Evolutionary conservation across 2,797 vertebrate genomes (phyloP).

Genomic region (Avahi laniger): DNA sequence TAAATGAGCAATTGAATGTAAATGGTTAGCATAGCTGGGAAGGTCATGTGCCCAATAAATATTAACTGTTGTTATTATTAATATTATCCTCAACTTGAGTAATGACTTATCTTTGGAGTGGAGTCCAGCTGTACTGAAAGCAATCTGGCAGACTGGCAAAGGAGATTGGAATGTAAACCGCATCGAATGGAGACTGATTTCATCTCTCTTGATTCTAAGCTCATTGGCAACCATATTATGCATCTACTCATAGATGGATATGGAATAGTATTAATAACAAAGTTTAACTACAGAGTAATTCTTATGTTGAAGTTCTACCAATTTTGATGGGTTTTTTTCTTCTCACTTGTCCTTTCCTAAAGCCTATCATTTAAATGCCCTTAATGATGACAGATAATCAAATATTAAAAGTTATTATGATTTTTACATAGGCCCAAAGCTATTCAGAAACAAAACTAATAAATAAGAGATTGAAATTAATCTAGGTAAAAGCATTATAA

Average conservation of each 20-base stretch:
- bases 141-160: neutral
- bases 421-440: neutral
- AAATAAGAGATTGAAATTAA: neutral
- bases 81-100: neutral
- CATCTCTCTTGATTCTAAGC: neutral
- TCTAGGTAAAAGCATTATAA: neutral
- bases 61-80: neutral
- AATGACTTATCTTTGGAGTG: neutral
- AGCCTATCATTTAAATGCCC: neutral
- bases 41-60: neutral
- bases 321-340: neutral
- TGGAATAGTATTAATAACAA: neutral
- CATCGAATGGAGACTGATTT: neutral
- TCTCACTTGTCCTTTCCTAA: neutral
- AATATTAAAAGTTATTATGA: neutral
- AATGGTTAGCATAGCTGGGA: neutral
- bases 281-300: neutral
- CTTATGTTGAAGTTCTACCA: neutral
- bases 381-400: neutral
- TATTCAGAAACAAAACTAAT: slow-evolving; percentile 10
- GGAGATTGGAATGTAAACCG: neutral
- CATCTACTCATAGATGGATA: neutral
- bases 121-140: neutral
- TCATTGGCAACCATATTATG: neutral
- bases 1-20: neutral